Conservation (phyloP, 2,113 vertebrate species). For the Antechinus flavipes region DNA sequence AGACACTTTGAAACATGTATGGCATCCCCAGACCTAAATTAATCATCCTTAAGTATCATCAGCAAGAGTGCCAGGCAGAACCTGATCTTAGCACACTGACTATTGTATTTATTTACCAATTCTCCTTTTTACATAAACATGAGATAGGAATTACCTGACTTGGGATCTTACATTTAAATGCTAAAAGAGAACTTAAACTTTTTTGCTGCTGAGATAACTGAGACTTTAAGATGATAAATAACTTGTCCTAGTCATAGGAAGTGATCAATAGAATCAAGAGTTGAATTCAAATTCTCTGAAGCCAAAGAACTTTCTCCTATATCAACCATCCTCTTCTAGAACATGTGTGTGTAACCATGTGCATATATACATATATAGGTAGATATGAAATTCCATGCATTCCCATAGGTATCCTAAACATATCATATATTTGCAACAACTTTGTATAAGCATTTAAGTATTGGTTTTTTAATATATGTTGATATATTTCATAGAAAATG, state of each 20-base stretch:
- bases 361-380: background rate
- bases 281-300: background rate
- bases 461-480: background rate
- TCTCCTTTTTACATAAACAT: background rate
- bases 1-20: background rate
- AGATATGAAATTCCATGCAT: background rate
- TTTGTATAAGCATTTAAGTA: background rate
- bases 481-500: background rate
- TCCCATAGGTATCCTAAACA: background rate
- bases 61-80: background rate
- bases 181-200: background rate
- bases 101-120: background rate
- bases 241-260: background rate
- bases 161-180: background rate
- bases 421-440: background rate
- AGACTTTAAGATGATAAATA: background rate
- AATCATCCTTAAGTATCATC: background rate
- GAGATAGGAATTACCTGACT: background rate
- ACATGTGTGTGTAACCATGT: background rate
- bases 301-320: background rate
- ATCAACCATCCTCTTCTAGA: background rate
- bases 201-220: background rate
- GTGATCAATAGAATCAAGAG: background rate
- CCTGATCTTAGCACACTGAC: background rate
- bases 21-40: fast-evolving